phyloP scores from a whole-genome alignment of 2,888 invertebrate genomes.

The Prosapia bicincta region DNA sequence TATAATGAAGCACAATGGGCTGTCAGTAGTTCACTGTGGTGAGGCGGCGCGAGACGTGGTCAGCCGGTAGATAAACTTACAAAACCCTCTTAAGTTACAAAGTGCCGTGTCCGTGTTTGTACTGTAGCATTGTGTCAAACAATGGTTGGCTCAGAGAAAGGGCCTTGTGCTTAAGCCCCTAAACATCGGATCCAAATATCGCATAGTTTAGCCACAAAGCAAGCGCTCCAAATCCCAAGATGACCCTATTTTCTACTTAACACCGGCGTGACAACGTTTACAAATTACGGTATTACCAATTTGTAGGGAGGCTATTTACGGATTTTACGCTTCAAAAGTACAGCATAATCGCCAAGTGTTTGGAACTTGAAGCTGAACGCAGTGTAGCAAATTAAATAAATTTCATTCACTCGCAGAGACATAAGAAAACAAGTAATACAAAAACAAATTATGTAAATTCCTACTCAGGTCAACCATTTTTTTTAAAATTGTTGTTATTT shows the following conservation, averaged over 20 bases:
- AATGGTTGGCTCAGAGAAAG: neutral
- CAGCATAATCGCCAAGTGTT: neutral
- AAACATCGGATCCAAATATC: neutral
- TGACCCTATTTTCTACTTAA: neutral
- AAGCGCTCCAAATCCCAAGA: neutral
- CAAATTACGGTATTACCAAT: neutral
- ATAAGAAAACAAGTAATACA: too few relatives aligned
- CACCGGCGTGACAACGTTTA: neutral
- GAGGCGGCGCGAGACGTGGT: too few relatives aligned
- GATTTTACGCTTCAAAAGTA: neutral
- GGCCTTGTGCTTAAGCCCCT: neutral
- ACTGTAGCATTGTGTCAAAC: neutral
- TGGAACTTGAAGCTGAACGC: neutral
- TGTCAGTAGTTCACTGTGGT: too few relatives aligned
- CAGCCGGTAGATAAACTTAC: neutral
- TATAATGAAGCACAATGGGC: too few relatives aligned
- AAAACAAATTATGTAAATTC: too few relatives aligned
- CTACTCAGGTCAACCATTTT: too few relatives aligned
- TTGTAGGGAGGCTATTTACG: neutral
- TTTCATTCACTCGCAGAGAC: too few relatives aligned
- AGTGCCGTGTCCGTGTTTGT: neutral
- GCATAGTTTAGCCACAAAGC: neutral
- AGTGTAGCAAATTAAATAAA: too few relatives aligned
- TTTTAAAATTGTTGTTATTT: too few relatives aligned
- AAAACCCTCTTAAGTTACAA: neutral